Evolutionary conservation across 2,888 invertebrate genomes (phyloP).

Genomic region (Mythimna albipuncta): DNA sequence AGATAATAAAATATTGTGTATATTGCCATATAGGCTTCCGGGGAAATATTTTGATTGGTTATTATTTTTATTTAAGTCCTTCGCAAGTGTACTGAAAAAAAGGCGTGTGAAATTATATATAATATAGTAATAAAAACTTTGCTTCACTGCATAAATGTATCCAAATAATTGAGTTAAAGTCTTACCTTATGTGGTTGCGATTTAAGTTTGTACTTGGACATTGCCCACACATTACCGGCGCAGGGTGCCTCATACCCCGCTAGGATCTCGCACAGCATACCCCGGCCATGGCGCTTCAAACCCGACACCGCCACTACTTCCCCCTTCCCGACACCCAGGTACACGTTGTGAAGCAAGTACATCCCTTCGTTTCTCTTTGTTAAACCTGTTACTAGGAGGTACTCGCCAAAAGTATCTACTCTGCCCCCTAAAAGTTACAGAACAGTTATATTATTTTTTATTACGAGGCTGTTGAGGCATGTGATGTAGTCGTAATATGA

Average conservation of each 20-base stretch:
- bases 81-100: not conserved
- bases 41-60: not conserved
- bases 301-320: constrained; percentile 81
- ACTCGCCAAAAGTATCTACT: constrained; percentile 77
- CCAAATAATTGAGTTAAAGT: not conserved
- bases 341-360: constrained; percentile 70
- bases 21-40: too few species aligned
- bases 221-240: constrained; percentile 72
- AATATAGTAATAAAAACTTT: too few species aligned
- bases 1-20: too few species aligned
- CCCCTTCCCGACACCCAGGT: constrained; percentile 79
- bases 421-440: constrained; percentile 61
- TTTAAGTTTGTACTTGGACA: constrained; percentile 75
- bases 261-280: constrained; percentile 74
- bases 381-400: constrained; percentile 74
- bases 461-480: too few species aligned
- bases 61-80: not conserved
- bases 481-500: too few species aligned
- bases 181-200: constrained; percentile 73
- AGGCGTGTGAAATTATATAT: not conserved
- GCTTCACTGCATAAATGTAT: not conserved
- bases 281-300: constrained; percentile 75
- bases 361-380: constrained; percentile 62
- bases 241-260: constrained; percentile 75
- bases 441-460: not conserved